Evolutionary conservation across 2,113 vertebrate species (phyloP), one percentile per base, ranked within the genome.

Genomic region (Paracyprichromis sp.): DNA sequence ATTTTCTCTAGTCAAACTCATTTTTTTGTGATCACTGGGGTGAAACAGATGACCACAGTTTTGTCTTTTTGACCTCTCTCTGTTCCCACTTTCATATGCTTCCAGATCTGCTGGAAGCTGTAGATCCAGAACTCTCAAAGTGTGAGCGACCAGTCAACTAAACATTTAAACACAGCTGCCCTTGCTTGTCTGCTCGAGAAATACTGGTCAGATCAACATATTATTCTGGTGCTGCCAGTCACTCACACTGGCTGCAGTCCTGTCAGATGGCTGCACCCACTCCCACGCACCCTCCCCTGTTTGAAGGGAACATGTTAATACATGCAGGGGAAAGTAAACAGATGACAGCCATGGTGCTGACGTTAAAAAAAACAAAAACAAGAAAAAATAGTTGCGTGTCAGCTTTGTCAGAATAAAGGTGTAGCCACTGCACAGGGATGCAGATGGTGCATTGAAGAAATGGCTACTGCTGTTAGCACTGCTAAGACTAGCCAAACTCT

Each of bases 271-370:
- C 34, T 69, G 63, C 63, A 69, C 34, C 63, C 63, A 13, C 34
- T 69, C 61, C 0, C 34, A 38, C 7, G 0, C 34, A 4, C 11
- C 11, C 34, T 5, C 19, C 61, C 34, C 0, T 12, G 1, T 13
- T 10, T 38, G 34, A 66, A 38, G 17, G 17, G 61, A 66, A 21
- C 34, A 21, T 69, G 63, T 69, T 38, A 21, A 69, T 40, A 40
- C n/a, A 69, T 40, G 19, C 34, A 40, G 19, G 19, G 34, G 63
- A 69, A 69, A 21, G 34, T 40, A 69, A 40, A 40, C 63, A 69
- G 63, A 69, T 40, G 36, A 69, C 34, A 40, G 61, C 19, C 61
- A 66, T 2, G 34, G 61, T 66, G 34, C 34, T 21, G 61, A 38
- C 4, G 4, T 66, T 66, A 13, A 38, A 66, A 66, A 63, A 63